Conservation (phyloP, 2,888 invertebrate genomes). For the Magallana nippona region DNA sequence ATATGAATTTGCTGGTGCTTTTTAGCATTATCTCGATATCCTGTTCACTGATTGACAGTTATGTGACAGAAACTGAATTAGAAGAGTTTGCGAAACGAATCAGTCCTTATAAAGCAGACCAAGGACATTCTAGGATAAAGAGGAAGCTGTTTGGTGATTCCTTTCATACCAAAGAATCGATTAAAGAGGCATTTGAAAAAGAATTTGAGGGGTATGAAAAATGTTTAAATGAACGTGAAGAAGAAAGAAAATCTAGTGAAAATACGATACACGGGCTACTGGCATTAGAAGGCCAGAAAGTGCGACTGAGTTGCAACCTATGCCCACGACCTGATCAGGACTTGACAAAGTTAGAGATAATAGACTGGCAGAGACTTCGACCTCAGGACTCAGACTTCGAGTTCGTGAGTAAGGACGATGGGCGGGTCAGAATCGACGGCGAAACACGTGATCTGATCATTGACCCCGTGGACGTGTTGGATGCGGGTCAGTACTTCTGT, state of each 20-base stretch:
- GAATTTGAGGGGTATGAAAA: slow-evolving; percentile 64
- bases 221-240: slow-evolving; percentile 58
- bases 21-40: neutral
- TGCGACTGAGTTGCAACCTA: slow-evolving; percentile 63
- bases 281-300: slow-evolving; percentile 66
- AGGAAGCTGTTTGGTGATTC: neutral
- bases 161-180: slow-evolving; percentile 42
- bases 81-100: neutral
- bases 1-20: neutral
- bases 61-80: slow-evolving; percentile 6
- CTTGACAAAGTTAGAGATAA: slow-evolving; percentile 12
- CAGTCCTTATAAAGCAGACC: neutral
- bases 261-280: slow-evolving; percentile 63
- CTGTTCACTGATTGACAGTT: neutral
- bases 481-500: slow-evolving; percentile 73
- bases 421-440: slow-evolving; percentile 34
- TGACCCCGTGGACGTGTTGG: slow-evolving; percentile 57
- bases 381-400: slow-evolving; percentile 55
- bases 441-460: slow-evolving; percentile 46
- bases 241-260: slow-evolving; percentile 37
- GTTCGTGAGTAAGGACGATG: slow-evolving; percentile 44
- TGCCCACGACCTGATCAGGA: slow-evolving; percentile 60
- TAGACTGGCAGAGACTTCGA: slow-evolving; percentile 65
- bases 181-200: slow-evolving; percentile 54
- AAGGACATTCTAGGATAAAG: slow-evolving; percentile 43